Evolutionary conservation across 2,797 vertebrate species (phyloP).

Genomic region (Pseudomugil gertrudae): DNA sequence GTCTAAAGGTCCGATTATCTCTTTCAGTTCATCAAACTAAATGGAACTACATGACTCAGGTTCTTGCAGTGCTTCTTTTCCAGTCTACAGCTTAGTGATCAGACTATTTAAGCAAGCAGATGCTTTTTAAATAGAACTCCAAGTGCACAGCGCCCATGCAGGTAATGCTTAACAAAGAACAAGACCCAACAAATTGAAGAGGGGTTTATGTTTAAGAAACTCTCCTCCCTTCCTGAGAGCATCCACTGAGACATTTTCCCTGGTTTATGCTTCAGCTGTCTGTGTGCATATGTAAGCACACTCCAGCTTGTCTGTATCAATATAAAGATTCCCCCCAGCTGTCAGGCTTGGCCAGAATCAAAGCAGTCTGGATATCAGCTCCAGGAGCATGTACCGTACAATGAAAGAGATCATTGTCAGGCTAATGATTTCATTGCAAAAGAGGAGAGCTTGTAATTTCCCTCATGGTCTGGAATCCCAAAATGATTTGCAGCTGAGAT

Average conservation of each 20-base stretch:
- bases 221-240: background rate
- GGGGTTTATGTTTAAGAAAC: too few species aligned
- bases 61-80: background rate
- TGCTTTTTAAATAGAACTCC: slow-evolving; percentile 11
- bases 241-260: slow-evolving; percentile 2
- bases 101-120: slow-evolving; percentile 10
- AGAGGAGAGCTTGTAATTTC: slow-evolving; percentile 39
- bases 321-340: slow-evolving; percentile 26
- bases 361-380: slow-evolving; percentile 16
- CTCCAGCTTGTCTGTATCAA: background rate
- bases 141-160: slow-evolving; percentile 25
- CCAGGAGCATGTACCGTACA: background rate
- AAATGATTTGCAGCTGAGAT: slow-evolving; percentile 49
- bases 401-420: slow-evolving; percentile 39
- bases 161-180: background rate
- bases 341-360: slow-evolving; percentile 18
- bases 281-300: slow-evolving; percentile 20
- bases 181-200: background rate
- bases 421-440: slow-evolving; percentile 41
- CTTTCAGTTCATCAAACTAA: slow-evolving; percentile 4
- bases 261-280: slow-evolving; percentile 4
- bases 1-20: slow-evolving; percentile 25
- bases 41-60: slow-evolving; percentile 11
- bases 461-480: slow-evolving; percentile 23
- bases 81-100: slow-evolving; percentile 29